Conservation (phyloP, 2,113 vertebrate genomes). For the Tragelaphus buxtoni region DNA sequence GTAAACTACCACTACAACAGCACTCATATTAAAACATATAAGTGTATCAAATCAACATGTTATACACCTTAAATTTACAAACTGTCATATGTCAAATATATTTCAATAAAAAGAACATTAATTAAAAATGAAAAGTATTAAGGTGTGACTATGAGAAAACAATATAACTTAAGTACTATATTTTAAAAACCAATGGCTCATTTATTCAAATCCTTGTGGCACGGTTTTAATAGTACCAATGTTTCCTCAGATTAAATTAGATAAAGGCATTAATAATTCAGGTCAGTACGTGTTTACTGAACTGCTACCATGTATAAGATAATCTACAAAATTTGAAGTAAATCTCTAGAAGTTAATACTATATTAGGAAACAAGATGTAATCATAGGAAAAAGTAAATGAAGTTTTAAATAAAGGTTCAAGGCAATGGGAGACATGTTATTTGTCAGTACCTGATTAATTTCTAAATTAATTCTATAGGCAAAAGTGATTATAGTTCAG, state of each 20-base stretch:
- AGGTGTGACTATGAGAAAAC: slow-evolving; percentile 11
- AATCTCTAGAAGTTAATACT: background rate
- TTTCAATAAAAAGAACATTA: background rate
- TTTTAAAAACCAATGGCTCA: background rate
- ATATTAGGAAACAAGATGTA: background rate
- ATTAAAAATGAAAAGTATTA: background rate
- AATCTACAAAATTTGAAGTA: background rate
- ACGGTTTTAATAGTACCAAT: background rate
- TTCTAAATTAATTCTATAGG: background rate
- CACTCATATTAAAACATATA: background rate
- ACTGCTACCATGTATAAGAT: background rate
- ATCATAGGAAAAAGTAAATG: background rate
- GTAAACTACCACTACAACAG: background rate
- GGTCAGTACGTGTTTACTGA: background rate
- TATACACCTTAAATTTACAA: background rate
- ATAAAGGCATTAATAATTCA: background rate
- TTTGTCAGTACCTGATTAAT: background rate
- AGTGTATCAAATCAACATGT: background rate
- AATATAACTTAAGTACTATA: background rate
- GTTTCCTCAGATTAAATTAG: background rate
- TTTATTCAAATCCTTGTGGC: background rate
- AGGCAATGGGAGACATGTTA: background rate
- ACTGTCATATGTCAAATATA: background rate
- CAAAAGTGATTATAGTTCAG: background rate
- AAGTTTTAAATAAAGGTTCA: background rate